Conservation (phyloP, 2,888 invertebrate genomes). For the Epicampocera succincta region DNA sequence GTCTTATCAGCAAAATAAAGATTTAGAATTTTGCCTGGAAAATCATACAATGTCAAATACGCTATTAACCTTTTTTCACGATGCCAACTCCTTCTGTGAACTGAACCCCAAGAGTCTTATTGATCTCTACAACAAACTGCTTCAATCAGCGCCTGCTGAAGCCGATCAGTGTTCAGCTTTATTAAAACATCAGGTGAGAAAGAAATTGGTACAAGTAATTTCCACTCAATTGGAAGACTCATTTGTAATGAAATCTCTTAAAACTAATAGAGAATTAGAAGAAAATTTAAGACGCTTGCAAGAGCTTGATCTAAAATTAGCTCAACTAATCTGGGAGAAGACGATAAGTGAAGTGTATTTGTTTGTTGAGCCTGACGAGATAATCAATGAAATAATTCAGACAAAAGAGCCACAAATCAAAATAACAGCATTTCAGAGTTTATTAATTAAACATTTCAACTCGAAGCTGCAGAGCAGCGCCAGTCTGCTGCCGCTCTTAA, state of each 20-base stretch:
- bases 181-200: constrained; percentile 62
- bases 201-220: constrained; percentile 47
- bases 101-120: constrained; percentile 53
- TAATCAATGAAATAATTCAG: constrained; percentile 33
- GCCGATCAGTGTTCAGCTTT: constrained; percentile 59
- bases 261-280: constrained; percentile 32
- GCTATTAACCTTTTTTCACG: constrained; percentile 63
- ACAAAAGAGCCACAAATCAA: constrained; percentile 19
- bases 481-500: constrained; percentile 21
- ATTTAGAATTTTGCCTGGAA: constrained; percentile 58
- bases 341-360: constrained; percentile 60
- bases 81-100: constrained; percentile 55
- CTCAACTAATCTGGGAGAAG: constrained; percentile 57
- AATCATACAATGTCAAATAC: constrained; percentile 49
- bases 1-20: constrained; percentile 53
- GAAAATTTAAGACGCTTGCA: constrained; percentile 36
- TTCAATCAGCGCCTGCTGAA: not conserved
- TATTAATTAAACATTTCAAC: constrained; percentile 32
- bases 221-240: constrained; percentile 62
- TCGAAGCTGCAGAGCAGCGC: not conserved
- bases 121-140: constrained; percentile 50
- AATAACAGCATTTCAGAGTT: constrained; percentile 22
- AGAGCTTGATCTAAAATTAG: constrained; percentile 44
- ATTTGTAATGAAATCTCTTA: constrained; percentile 30
- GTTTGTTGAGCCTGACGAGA: constrained; percentile 40